Percentiles rank a stretch among this genome's conserved stretches.
Evolutionary conservation across 1,140 invertebrate genomes (phyloP).

Genomic region (Bombus cullumanus): DNA sequence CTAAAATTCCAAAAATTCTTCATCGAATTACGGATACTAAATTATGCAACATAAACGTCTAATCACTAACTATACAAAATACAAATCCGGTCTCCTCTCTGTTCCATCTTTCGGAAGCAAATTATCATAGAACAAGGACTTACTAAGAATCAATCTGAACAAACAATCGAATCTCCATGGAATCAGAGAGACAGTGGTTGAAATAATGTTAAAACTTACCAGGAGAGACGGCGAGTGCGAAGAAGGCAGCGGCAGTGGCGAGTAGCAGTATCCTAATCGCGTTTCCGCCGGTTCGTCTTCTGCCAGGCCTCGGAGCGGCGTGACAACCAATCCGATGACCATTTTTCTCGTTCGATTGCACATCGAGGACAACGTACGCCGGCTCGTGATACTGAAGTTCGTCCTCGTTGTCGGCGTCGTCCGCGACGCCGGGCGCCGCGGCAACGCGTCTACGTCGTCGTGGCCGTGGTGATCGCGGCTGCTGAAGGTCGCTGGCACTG

Average conservation of each 20-base stretch:
- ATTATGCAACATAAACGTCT: too few relatives aligned
- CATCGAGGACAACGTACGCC: constrained; percentile 59
- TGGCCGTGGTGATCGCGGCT: constrained; percentile 56
- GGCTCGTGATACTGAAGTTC: constrained; percentile 35
- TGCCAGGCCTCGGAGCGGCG: constrained; percentile 54
- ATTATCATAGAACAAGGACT: too few relatives aligned
- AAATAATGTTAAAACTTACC: constrained; percentile 43
- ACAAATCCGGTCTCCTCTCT: background rate
- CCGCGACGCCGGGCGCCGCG: constrained; percentile 46
- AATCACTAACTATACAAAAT: too few relatives aligned
- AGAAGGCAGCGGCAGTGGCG: constrained; percentile 64
- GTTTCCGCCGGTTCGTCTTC: constrained; percentile 58
- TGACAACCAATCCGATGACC: constrained; percentile 19
- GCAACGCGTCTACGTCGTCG: constrained; percentile 35
- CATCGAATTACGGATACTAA: too few relatives aligned
- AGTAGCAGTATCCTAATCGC: constrained; percentile 63
- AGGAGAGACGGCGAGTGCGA: constrained; percentile 64
- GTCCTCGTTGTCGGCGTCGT: constrained; percentile 56
- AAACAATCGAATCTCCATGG: background rate
- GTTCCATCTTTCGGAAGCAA: too few relatives aligned
- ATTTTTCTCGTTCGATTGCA: constrained; percentile 5
- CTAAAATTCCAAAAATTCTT: too few relatives aligned
- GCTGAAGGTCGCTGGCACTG: constrained; percentile 61
- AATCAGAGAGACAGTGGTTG: too few relatives aligned
- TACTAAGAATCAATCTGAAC: background rate